Conservation (phyloP, 2,888 invertebrate species). For the Diarsia rubi region DNA sequence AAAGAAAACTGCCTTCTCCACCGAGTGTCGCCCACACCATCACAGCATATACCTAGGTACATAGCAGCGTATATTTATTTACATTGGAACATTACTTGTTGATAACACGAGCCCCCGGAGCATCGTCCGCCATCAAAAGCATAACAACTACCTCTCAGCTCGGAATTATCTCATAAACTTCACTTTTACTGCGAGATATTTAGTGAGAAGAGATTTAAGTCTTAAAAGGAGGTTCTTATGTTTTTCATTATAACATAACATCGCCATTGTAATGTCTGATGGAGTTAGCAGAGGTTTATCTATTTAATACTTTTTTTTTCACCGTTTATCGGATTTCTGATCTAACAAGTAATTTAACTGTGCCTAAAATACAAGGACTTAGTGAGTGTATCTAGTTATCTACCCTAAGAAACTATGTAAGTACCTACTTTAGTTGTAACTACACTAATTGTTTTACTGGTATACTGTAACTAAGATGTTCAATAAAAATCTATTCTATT, state of each 20-base stretch:
- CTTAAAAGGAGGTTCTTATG: not conserved
- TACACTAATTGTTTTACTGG: too few species aligned
- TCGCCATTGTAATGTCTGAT: not conserved
- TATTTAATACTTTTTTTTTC: not conserved
- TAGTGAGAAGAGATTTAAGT: conserved; percentile 15
- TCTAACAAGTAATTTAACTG: too few species aligned
- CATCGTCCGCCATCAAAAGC: conserved; percentile 34
- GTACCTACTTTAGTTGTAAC: too few species aligned
- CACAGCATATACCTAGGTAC: not conserved
- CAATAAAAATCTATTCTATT: too few species aligned
- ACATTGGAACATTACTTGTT: conserved; percentile 39
- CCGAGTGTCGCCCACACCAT: not conserved
- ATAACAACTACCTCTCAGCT: conserved; percentile 19
- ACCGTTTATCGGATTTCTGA: too few species aligned
- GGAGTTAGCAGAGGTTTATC: not conserved
- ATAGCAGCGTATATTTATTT: conserved; percentile 19
- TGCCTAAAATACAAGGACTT: too few species aligned
- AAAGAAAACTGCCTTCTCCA: not conserved
- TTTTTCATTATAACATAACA: not conserved
- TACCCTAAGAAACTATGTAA: too few species aligned
- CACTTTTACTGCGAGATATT: conserved; percentile 10
- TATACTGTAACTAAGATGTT: too few species aligned
- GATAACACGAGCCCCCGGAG: conserved; percentile 36
- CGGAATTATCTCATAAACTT: conserved; percentile 30
- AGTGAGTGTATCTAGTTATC: too few species aligned